Base-by-base conservation (phyloP, 2,113 vertebrate genomes). In the Galemys pyrenaicus region DNA sequence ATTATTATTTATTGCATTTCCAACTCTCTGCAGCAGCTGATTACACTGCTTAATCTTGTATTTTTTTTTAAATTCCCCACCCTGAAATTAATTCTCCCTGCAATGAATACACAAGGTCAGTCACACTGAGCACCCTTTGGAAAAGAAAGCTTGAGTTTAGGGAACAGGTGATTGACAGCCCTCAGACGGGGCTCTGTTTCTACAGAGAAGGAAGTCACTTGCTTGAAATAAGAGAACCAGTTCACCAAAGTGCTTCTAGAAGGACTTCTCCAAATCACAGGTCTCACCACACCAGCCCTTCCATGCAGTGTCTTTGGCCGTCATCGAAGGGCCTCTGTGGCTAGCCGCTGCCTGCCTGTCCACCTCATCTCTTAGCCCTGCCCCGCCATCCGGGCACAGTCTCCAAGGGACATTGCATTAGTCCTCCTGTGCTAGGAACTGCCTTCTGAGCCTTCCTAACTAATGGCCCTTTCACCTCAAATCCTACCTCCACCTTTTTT, bases 1-100 rank as follows among this genome's bases (percentile, higher is more conserved):
- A 78, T 95, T 96, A 92, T 97, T 97, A 97, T 97, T 97, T 97
- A 97, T 97, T 97, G 96, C 95, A 81, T 97, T 96, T 96, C 85
- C 94, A 97, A 95, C 85, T 83, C 81, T 96, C 75, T 32, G 92
- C 93, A 96, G 95, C 94, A 97, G 94, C 92, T 97, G 92, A 96
- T 97, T 97, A 97, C 70, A 91, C 90, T 94, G 96, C 96, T 97
- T 97, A 97, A 97, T 97, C 96, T 96, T 97, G 85, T 86, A 64
- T 80, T 80, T 91, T 91, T 92, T 89, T 89, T 87, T 60, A 9
- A 95, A 94, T 93, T 93, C 92, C 65, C 94, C 73, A 86, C 70
- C 95, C 93, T 94, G 92, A 94, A 97, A 97, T 96, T 94, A 96
- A 97, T 96, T 97, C 87, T 91, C 85, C 46, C 87, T 71, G 77